A percentile compares a stretch with the other conserved stretches of the same genome.
Conservation (phyloP, 2,113 vertebrate species). For the Lycaon pictus region DNA sequence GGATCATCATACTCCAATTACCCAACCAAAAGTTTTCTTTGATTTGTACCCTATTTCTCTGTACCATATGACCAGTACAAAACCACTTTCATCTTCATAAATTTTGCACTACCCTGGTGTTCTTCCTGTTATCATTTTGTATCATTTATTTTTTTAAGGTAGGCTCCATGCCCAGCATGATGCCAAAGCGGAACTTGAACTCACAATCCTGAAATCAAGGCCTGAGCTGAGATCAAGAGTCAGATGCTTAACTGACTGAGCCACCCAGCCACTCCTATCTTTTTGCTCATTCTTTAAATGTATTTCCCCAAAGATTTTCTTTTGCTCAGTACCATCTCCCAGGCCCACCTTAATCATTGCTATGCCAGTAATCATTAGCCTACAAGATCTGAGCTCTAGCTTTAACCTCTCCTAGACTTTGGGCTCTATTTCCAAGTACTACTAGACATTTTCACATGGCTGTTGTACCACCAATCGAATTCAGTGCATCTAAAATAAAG, state of each 20-base stretch:
- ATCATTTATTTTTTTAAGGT: neutral
- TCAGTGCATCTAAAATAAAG: neutral
- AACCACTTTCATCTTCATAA: neutral
- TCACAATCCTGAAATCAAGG: neutral
- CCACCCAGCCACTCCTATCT: neutral
- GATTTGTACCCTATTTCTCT: neutral
- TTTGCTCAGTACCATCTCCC: neutral
- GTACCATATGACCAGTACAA: neutral
- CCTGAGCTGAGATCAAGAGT: neutral
- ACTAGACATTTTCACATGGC: neutral
- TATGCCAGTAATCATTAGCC: neutral
- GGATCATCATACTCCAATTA: neutral
- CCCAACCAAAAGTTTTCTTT: neutral
- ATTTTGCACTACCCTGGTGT: neutral
- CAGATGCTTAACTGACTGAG: neutral
- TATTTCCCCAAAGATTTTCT: neutral
- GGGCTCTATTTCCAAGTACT: neutral
- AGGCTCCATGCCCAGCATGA: neutral
- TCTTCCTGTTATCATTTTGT: neutral
- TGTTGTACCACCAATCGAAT: neutral
- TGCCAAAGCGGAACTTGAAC: neutral
- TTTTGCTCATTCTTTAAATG: neutral
- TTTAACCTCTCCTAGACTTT: neutral
- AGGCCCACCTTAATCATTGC: neutral
- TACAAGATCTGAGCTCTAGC: neutral